These are phyloP conservation scores for Lagodon rhomboides DNA, from an alignment of 2,797 vertebrate species.

Conservation along the genomic window DNA sequence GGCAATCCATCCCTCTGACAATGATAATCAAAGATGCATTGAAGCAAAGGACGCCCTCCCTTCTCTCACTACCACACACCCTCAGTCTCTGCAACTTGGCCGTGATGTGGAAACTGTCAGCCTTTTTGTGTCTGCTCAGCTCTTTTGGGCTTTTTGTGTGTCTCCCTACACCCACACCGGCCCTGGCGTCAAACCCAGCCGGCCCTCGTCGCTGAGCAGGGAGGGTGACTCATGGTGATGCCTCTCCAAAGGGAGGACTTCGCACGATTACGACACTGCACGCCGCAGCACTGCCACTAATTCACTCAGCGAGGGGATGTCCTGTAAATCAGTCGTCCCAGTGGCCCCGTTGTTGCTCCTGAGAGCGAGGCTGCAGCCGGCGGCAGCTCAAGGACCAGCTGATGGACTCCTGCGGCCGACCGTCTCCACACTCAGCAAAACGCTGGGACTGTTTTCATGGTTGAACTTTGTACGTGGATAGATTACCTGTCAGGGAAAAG, in stretches of 20 bases:
- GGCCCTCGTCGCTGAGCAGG: slow-evolving; percentile 13
- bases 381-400: slow-evolving; percentile 77
- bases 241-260: slow-evolving; percentile 48
- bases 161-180: slow-evolving; percentile 21
- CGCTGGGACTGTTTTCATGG: slow-evolving; percentile 30
- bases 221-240: slow-evolving; percentile 63
- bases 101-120: slow-evolving; percentile 53
- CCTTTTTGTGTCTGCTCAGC: slow-evolving; percentile 69
- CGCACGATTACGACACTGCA: slow-evolving; percentile 44
- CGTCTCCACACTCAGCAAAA: slow-evolving; percentile 65
- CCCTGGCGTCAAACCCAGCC: slow-evolving; percentile 39
- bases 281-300: slow-evolving; percentile 54
- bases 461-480: slow-evolving; percentile 47
- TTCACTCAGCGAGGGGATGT: slow-evolving; percentile 64
- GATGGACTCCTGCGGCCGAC: slow-evolving; percentile 52
- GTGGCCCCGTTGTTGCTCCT: slow-evolving; percentile 38
- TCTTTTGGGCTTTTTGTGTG: slow-evolving; percentile 27
- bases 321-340: slow-evolving; percentile 68
- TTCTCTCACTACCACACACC: slow-evolving; percentile 21
- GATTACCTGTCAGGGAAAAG: slow-evolving; percentile 60
- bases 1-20: slow-evolving; percentile 55
- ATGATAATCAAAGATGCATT: slow-evolving; percentile 65
- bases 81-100: slow-evolving; percentile 52
- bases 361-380: slow-evolving; percentile 33
- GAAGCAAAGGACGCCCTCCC: slow-evolving; percentile 53